Evolutionary conservation across 2,888 invertebrate species (phyloP).

Genomic region (Synanthedon andrenaeformis): DNA sequence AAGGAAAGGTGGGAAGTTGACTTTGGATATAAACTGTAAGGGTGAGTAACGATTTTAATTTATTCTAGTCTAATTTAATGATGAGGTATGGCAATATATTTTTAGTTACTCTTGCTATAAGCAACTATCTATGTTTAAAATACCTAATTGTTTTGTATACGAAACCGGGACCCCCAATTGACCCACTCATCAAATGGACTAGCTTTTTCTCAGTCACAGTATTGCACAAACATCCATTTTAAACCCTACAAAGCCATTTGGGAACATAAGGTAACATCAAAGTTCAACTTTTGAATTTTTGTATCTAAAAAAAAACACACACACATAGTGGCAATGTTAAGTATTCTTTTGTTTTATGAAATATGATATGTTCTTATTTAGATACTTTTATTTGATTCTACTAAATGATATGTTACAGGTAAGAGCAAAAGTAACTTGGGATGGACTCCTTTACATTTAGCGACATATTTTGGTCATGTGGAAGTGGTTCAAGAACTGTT

Average conservation of each 20-base stretch:
- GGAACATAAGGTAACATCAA: too few species aligned
- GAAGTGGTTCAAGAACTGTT: slow-evolving; percentile 70
- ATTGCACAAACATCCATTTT: too few species aligned
- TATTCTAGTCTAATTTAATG: neutral
- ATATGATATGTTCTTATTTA: too few species aligned
- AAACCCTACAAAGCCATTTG: too few species aligned
- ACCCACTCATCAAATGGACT: too few species aligned
- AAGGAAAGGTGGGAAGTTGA: slow-evolving; percentile 57
- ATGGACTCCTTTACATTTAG: slow-evolving; percentile 77
- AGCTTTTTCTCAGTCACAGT: too few species aligned
- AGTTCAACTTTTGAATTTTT: too few species aligned
- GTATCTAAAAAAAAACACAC: too few species aligned
- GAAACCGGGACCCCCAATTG: too few species aligned
- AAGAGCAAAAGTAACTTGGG: slow-evolving; percentile 74
- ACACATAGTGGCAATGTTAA: too few species aligned
- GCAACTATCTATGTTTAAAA: neutral
- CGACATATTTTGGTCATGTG: slow-evolving; percentile 75
- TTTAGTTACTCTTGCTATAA: neutral
- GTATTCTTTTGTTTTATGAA: too few species aligned
- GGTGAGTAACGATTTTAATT: slow-evolving; percentile 39
- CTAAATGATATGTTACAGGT: slow-evolving; percentile 35
- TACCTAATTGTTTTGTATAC: neutral
- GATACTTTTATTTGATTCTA: too few species aligned
- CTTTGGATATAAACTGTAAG: slow-evolving; percentile 74
- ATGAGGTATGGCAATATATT: neutral